Conservation (phyloP, 2,797 vertebrate species). For the Phoxinus dragarum region DNA sequence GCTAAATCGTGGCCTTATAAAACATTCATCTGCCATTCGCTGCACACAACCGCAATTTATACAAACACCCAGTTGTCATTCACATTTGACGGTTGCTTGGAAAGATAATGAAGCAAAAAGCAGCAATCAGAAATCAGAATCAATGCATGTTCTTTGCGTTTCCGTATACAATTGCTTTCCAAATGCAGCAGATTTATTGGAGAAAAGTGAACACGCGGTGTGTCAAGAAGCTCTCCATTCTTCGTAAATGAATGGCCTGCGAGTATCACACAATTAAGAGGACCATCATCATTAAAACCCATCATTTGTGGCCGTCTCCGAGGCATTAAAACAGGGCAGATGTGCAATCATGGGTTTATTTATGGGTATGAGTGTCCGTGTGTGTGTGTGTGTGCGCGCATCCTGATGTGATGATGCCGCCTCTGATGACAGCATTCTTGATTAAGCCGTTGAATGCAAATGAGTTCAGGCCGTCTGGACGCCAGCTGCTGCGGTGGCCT, state of each 20-base stretch:
- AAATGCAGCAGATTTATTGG: background rate
- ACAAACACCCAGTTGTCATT: background rate
- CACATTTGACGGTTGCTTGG: background rate
- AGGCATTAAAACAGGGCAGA: conserved; percentile 43
- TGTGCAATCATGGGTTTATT: conserved; percentile 40
- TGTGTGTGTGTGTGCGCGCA: conserved; percentile 53
- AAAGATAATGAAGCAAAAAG: background rate
- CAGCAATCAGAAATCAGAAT: conserved; percentile 10
- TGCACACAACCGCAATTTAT: background rate
- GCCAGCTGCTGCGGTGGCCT: conserved; percentile 74
- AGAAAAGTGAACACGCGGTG: background rate
- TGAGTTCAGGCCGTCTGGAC: conserved; percentile 80
- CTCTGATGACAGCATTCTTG: conserved; percentile 77
- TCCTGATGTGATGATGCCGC: conserved; percentile 52
- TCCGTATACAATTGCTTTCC: background rate
- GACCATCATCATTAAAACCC: conserved; percentile 47
- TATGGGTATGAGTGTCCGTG: conserved; percentile 10
- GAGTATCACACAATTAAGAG: conserved; percentile 28
- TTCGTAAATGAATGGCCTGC: conserved; percentile 25
- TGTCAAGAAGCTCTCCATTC: background rate
- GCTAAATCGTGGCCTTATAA: conserved; percentile 43
- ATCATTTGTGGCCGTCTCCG: conserved; percentile 35
- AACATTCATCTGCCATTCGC: conserved; percentile 34
- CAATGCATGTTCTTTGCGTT: background rate
- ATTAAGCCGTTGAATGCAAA: conserved; percentile 85